These are phyloP conservation scores for Solea solea DNA, from an alignment of 2,113 vertebrate genomes.

Conservation along the genomic window DNA sequence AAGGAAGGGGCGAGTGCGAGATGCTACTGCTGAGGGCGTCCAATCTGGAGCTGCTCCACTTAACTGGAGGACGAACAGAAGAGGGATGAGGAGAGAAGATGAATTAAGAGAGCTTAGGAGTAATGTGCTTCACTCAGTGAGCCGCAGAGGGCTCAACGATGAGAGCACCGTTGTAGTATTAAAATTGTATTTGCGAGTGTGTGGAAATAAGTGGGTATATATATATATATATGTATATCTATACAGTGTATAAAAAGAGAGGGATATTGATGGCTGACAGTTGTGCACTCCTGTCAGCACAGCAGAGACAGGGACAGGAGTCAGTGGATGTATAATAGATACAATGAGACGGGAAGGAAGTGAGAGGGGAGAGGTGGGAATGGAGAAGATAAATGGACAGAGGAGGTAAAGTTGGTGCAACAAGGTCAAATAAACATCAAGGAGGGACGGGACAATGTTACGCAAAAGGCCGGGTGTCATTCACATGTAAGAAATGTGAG, in stretches of 20 bases:
- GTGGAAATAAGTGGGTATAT: background rate
- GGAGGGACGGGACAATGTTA: background rate
- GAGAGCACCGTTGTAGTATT: slow-evolving; percentile 46
- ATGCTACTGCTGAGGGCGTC: slow-evolving; percentile 62
- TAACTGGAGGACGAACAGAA: slow-evolving; percentile 65
- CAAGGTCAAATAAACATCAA: slow-evolving; percentile 10
- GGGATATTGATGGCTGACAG: background rate
- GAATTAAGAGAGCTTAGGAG: slow-evolving; percentile 58
- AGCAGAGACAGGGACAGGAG: slow-evolving; percentile 11
- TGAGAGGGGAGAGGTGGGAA: slow-evolving; percentile 3
- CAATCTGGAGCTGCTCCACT: slow-evolving; percentile 66
- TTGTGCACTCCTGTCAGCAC: background rate
- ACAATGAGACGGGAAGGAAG: slow-evolving; percentile 3
- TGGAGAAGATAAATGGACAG: background rate
- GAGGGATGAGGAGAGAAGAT: slow-evolving; percentile 49
- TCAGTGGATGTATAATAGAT: slow-evolving; percentile 22
- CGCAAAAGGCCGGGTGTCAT: slow-evolving; percentile 8
- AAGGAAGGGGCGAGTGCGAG: slow-evolving; percentile 34
- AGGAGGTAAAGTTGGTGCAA: slow-evolving; percentile 19
- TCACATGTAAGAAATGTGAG: slow-evolving; percentile 8
- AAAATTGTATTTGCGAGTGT: slow-evolving; percentile 12
- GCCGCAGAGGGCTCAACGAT: slow-evolving; percentile 23
- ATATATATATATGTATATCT: background rate
- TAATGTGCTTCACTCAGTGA: slow-evolving; percentile 43
- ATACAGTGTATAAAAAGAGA: background rate